Percentiles rank a stretch among this genome's conserved stretches.
phyloP scores from a whole-genome alignment of 2,888 invertebrate species.

The Anticlea derivata region DNA sequence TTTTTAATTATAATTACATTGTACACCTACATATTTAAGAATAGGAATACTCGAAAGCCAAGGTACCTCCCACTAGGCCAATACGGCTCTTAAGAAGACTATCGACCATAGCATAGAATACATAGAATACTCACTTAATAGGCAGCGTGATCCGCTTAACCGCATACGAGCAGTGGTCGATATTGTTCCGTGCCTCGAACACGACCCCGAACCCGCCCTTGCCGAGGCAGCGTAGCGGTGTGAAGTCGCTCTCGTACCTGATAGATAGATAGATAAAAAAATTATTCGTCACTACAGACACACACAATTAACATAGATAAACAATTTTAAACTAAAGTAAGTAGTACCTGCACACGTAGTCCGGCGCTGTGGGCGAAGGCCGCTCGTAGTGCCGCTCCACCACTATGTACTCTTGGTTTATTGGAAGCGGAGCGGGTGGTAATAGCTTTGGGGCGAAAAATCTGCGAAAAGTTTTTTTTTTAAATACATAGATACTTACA shows the following conservation, averaged over 20 bases:
- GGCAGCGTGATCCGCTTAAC: slow-evolving; percentile 96
- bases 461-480: too few relatives aligned
- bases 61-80: too few relatives aligned
- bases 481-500: too few relatives aligned
- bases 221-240: slow-evolving; percentile 91
- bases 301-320: too few relatives aligned
- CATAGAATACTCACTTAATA: slow-evolving; percentile 81
- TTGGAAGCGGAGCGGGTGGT: slow-evolving; percentile 51
- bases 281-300: too few relatives aligned
- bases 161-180: slow-evolving; percentile 97
- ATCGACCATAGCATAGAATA: too few relatives aligned
- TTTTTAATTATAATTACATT: too few relatives aligned
- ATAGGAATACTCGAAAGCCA: too few relatives aligned
- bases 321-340: too few relatives aligned
- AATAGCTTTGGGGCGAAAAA: slow-evolving; percentile 63
- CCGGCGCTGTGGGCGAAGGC: slow-evolving; percentile 44
- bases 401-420: slow-evolving; percentile 63
- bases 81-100: too few relatives aligned
- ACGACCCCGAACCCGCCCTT: slow-evolving; percentile 98
- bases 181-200: slow-evolving; percentile 96
- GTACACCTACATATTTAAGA: too few relatives aligned
- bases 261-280: too few relatives aligned
- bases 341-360: slow-evolving; percentile 85
- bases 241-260: slow-evolving; percentile 94
- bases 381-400: slow-evolving; percentile 62